A percentile compares a stretch with the other conserved stretches of the same genome.
phyloP scores from a whole-genome alignment of 2,888 invertebrate genomes.

The Pollenia amentaria region DNA sequence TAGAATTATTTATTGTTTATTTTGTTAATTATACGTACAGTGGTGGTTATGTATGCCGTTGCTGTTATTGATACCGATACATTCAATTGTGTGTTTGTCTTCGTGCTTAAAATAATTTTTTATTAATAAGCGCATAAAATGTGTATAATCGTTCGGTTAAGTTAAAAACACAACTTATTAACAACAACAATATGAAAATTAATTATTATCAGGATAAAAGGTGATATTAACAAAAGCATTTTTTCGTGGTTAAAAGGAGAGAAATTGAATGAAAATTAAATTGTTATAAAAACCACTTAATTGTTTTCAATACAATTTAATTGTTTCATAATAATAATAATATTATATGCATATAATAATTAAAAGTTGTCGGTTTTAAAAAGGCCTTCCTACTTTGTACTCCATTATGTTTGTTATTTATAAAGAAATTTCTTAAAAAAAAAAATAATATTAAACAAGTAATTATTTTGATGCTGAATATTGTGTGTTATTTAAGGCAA shows the following conservation, averaged over 20 bases:
- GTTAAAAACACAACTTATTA: neutral
- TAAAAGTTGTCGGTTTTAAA: too few species aligned
- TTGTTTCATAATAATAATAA: conserved; percentile 11
- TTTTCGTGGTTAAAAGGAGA: neutral
- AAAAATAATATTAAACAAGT: too few species aligned
- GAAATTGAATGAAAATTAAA: conserved; percentile 8
- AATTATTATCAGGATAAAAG: conserved; percentile 27
- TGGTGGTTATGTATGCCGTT: neutral
- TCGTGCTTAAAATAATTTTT: conserved; percentile 9
- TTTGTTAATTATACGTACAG: conserved; percentile 1
- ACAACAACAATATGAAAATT: conserved; percentile 26
- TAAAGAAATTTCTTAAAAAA: too few species aligned
- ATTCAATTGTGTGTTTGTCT: neutral
- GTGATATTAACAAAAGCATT: conserved; percentile 6
- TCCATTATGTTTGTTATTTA: too few species aligned
- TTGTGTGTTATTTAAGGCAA: conserved; percentile 17
- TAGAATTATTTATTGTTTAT: conserved; percentile 6
- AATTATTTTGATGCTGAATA: neutral
- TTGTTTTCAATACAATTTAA: neutral
- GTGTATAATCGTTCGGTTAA: neutral
- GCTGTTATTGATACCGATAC: neutral
- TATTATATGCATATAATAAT: neutral
- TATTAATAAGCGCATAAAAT: conserved; percentile 4
- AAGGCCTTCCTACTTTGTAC: too few species aligned
- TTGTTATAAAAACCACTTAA: neutral